Evolutionary conservation across 2,113 vertebrate species (phyloP), one percentile per base, ranked within the genome.

Genomic region (Menura novaehollandiae): DNA sequence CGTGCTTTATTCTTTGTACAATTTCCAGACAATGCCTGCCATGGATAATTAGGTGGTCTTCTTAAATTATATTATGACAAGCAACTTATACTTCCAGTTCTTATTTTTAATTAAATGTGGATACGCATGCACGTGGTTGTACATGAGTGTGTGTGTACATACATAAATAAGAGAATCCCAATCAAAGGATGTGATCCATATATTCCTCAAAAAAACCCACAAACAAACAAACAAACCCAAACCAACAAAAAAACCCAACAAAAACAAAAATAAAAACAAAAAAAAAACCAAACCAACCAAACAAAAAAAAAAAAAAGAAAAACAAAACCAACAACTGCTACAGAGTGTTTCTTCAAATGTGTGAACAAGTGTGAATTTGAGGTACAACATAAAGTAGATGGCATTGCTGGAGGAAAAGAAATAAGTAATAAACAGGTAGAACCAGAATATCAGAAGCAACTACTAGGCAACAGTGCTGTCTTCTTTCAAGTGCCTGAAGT

Each of bases 361-460:
- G 5, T 71, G 60, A 63, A 75, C 16, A 8, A 56, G 19, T 43
- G 37, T 92, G 71, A 93, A 82, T 91, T 17, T 72, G 49, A 88
- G 33, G 41, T 66, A 72, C 32, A 88, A 73, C 58, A 64, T 33
- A 66, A 67, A 89, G 41, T 27, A 76, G 24, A 64, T 47, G 44
- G 51, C 23, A 76, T 51, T 73, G 66, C 93, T 90, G 39, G 63
- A 90, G 78, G 84, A 75, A 85, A 93, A 95, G 8, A 75, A 89
- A 78, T 46, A 84, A 86, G 59, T 23, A 95, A 83, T 56, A 91
- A 75, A 39, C 39, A 79, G 71, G 44, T 79, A 75, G 60, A 78
- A 87, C 11, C 8, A 44, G 66, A 43, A 75, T 77, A 85, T 85
- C 74, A 67, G 55, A 80, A 93, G 26, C 39, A 14, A 67, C 71